Evolutionary conservation across 2,113 vertebrate species (phyloP).

Genomic region (Podilymbus podiceps): DNA sequence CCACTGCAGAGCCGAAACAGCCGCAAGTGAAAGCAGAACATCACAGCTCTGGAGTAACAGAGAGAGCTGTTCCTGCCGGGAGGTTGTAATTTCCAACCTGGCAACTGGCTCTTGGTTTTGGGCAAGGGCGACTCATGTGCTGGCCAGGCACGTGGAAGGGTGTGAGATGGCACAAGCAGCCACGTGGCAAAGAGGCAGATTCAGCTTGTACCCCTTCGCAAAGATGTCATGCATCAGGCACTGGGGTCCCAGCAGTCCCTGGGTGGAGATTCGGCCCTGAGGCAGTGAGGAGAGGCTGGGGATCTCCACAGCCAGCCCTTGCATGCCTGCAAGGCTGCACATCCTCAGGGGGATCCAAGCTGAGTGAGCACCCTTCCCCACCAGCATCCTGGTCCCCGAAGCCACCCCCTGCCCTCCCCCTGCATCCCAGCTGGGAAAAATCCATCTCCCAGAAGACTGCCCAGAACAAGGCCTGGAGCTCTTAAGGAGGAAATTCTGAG

Average conservation of each 20-base stretch:
- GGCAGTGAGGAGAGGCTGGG: background rate
- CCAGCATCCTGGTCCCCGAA: background rate
- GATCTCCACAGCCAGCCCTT: background rate
- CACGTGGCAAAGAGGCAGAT: background rate
- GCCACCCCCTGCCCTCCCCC: background rate
- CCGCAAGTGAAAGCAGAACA: background rate
- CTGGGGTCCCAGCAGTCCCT: background rate
- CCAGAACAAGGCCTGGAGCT: background rate
- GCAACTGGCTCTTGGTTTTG: background rate
- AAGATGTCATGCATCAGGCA: background rate
- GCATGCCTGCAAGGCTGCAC: background rate
- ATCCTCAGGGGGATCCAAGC: background rate
- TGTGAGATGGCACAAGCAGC: background rate
- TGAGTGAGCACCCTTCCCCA: background rate
- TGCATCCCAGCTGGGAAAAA: background rate
- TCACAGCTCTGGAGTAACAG: background rate
- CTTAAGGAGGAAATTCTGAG: conserved; percentile 28
- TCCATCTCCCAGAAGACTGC: background rate
- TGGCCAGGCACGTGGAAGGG: background rate
- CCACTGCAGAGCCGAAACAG: background rate
- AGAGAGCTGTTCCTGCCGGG: background rate
- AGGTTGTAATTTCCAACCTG: background rate
- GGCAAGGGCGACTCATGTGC: background rate
- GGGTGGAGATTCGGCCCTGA: background rate
- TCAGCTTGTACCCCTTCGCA: background rate